Conservation (phyloP, 2,888 invertebrate species). For the Monoplex corrugatus region DNA sequence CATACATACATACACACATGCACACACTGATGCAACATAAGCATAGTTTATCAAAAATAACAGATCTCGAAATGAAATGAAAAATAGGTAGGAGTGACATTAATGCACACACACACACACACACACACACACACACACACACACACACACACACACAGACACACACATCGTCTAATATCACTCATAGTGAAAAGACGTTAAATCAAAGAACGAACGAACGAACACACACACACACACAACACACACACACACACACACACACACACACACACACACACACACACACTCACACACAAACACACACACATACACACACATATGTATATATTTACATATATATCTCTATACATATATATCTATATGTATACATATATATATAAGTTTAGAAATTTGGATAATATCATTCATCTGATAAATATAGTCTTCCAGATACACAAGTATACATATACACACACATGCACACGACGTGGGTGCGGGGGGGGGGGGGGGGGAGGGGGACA, state of each 20-base stretch:
- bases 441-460: too few relatives aligned
- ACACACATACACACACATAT: background rate
- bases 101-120: background rate
- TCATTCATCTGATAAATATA: too few relatives aligned
- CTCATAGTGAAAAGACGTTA: background rate
- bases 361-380: too few relatives aligned
- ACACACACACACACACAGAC: too few relatives aligned
- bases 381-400: too few relatives aligned
- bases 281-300: background rate
- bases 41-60: too few relatives aligned
- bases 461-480: too few relatives aligned
- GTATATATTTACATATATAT: background rate
- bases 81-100: background rate
- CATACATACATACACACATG: background rate
- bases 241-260: background rate
- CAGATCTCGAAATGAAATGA: too few relatives aligned
- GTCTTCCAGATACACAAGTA: too few relatives aligned
- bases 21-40: background rate
- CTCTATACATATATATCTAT: too few relatives aligned
- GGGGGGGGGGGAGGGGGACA: too few relatives aligned
- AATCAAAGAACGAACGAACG: background rate
- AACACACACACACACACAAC: background rate
- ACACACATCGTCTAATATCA: background rate
- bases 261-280: background rate
- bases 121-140: conserved; percentile 1